A percentile compares a stretch with the other conserved stretches of the same genome.
phyloP scores from a whole-genome alignment of 2,797 vertebrate genomes.

The Ptychadena robeensis region DNA sequence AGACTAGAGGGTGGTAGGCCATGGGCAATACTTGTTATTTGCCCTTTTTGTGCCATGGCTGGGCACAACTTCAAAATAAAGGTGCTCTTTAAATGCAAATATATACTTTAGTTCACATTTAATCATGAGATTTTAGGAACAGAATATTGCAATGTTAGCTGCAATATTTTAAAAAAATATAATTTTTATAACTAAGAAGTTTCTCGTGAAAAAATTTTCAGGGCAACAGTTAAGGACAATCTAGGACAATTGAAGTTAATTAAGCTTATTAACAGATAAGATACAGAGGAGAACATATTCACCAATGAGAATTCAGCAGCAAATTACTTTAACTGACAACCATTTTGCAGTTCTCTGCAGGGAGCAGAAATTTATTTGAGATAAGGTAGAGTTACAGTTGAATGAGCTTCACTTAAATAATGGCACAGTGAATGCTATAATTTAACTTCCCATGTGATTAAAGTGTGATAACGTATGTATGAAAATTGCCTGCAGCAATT shows the following conservation, averaged over 20 bases:
- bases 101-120: background rate
- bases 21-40: too few relatives aligned
- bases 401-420: slow-evolving; percentile 60
- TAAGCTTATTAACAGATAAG: slow-evolving; percentile 62
- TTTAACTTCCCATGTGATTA: slow-evolving; percentile 55
- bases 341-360: slow-evolving; percentile 56
- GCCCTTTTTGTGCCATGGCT: too few relatives aligned
- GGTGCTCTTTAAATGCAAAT: too few relatives aligned
- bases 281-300: slow-evolving; percentile 58
- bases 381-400: slow-evolving; percentile 58
- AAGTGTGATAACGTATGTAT: slow-evolving; percentile 44
- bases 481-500: slow-evolving; percentile 27
- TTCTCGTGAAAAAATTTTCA: slow-evolving; percentile 46
- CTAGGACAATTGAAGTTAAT: slow-evolving; percentile 62
- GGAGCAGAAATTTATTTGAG: slow-evolving; percentile 58
- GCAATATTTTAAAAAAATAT: background rate
- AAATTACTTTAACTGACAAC: slow-evolving; percentile 61
- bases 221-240: slow-evolving; percentile 53
- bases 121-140: background rate
- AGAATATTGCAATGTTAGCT: background rate
- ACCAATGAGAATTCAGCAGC: slow-evolving; percentile 53
- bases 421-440: slow-evolving; percentile 56
- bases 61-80: too few relatives aligned
- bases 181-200: slow-evolving; percentile 15
- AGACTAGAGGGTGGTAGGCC: too few relatives aligned